phyloP scores from a whole-genome alignment of 2,888 invertebrate genomes.

The Bhutanitis thaidina region DNA sequence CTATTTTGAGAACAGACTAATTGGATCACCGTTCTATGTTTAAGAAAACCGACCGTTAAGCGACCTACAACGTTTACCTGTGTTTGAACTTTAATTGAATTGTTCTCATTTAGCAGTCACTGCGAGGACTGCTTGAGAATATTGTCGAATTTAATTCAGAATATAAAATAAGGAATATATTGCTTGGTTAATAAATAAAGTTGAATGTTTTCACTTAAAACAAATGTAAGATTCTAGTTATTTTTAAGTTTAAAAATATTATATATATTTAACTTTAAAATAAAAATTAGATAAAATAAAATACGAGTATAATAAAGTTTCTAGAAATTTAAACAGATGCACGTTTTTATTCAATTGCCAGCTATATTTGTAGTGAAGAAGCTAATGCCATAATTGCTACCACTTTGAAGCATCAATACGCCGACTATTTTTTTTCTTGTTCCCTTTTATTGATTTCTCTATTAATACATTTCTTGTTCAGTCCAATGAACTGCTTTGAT shows the following conservation, averaged over 20 bases:
- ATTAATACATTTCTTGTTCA: conserved; percentile 6
- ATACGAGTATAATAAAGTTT: too few relatives aligned
- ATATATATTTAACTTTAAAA: too few relatives aligned
- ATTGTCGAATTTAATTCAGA: too few relatives aligned
- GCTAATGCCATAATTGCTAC: conserved; percentile 2
- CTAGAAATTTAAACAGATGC: too few relatives aligned
- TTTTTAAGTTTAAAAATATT: too few relatives aligned
- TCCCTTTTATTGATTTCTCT: conserved; percentile 15
- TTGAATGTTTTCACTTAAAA: too few relatives aligned
- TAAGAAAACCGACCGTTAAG: conserved; percentile 40
- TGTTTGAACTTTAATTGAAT: conserved; percentile 44
- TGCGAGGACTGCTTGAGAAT: too few relatives aligned
- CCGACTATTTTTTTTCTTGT: background rate
- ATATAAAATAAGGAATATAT: too few relatives aligned
- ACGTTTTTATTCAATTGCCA: too few relatives aligned
- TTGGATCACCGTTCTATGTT: conserved; percentile 44
- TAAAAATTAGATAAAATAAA: too few relatives aligned
- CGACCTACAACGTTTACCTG: conserved; percentile 27
- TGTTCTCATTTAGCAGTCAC: conserved; percentile 32
- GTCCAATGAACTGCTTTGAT: conserved; percentile 8
- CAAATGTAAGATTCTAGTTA: too few relatives aligned
- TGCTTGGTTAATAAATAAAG: too few relatives aligned
- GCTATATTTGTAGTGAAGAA: conserved; percentile 17
- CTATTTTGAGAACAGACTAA: conserved; percentile 35
- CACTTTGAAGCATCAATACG: conserved; percentile 2